Percentiles rank a stretch among this genome's conserved stretches.
Conservation (phyloP, 2,888 invertebrate species). For the Aspidiotus rigidus region DNA sequence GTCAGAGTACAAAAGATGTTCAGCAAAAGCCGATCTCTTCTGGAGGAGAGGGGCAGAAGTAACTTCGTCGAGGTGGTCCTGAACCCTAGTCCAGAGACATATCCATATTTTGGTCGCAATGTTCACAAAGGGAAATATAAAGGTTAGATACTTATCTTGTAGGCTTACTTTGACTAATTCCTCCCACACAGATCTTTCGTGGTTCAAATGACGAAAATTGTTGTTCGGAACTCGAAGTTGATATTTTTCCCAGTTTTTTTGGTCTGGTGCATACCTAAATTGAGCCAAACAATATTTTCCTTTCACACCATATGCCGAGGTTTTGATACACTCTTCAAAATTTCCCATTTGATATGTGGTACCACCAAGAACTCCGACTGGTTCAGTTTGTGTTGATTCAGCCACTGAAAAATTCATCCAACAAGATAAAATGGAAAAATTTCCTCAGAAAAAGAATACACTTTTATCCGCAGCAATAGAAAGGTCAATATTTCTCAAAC, state of each 20-base stretch:
- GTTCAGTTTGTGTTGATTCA: constrained; percentile 61
- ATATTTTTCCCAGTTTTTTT: constrained; percentile 5
- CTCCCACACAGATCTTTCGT: constrained; percentile 32
- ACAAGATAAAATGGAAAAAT: no score
- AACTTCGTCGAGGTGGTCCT: no score
- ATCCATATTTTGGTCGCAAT: background rate
- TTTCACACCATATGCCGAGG: constrained; percentile 38
- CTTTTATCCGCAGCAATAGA: no score
- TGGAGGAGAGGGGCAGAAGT: no score
- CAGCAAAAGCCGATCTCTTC: no score
- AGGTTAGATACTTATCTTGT: background rate
- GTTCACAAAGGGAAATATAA: background rate
- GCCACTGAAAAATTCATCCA: constrained; percentile 51
- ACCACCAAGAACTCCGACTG: constrained; percentile 60
- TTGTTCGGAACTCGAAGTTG: background rate
- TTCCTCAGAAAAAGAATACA: no score
- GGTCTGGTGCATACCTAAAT: constrained; percentile 39
- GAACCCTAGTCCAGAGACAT: no score
- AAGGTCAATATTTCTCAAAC: no score
- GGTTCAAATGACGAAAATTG: constrained; percentile 19
- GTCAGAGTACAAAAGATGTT: no score
- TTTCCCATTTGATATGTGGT: constrained; percentile 62
- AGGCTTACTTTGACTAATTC: constrained; percentile 29
- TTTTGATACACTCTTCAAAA: constrained; percentile 56
- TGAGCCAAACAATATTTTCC: constrained; percentile 48